Conservation (phyloP, 2,113 vertebrate genomes). For the Hystrix brachyura region DNA sequence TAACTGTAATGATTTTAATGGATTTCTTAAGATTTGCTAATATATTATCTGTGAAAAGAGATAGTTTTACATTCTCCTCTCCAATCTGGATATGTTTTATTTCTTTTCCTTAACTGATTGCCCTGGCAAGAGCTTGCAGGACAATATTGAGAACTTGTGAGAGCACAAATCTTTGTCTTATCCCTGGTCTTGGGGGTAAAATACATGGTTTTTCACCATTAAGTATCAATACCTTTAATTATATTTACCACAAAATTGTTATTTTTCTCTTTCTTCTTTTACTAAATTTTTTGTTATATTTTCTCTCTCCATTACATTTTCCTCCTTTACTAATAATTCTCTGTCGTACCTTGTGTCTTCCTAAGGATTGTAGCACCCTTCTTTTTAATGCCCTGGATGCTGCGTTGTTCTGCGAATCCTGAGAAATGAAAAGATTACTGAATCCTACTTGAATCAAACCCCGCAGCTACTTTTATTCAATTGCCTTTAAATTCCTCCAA, state of each 20-base stretch:
- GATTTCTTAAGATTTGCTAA: neutral
- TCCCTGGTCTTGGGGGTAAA: neutral
- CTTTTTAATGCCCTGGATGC: neutral
- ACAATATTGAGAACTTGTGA: neutral
- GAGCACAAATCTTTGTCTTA: conserved; percentile 4
- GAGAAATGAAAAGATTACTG: neutral
- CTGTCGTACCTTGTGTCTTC: neutral
- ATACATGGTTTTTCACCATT: neutral
- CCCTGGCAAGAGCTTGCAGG: neutral
- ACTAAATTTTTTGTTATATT: neutral
- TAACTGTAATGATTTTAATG: conserved; percentile 14
- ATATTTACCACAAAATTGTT: neutral
- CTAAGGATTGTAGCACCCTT: neutral
- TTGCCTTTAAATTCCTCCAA: neutral
- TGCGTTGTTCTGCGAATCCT: neutral
- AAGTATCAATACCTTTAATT: neutral
- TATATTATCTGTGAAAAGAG: neutral
- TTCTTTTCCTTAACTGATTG: neutral
- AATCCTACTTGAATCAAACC: neutral
- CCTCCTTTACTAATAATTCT: conserved; percentile 3
- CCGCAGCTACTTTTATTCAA: neutral
- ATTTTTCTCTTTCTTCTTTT: neutral
- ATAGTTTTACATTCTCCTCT: conserved; percentile 11
- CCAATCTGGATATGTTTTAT: neutral
- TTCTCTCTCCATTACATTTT: neutral